A percentile compares a stretch with the other conserved stretches of the same genome.
Conservation (phyloP, 2,797 vertebrate species). For the Nothura maculosa region DNA sequence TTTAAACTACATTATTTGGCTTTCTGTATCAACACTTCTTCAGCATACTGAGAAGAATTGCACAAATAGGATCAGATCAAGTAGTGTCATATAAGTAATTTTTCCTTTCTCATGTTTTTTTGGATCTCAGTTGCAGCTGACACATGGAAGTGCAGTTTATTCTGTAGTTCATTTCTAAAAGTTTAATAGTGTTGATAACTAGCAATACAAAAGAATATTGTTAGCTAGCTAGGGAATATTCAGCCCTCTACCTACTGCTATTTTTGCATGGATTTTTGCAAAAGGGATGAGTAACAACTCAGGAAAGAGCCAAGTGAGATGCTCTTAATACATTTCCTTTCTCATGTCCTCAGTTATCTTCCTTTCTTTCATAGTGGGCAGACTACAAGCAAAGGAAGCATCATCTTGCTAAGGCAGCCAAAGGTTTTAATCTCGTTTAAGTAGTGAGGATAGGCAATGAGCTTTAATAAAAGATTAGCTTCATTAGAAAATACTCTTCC, state of each 20-base stretch:
- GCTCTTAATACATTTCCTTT: conserved; percentile 15
- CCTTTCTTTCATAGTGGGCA: neutral
- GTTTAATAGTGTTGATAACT: neutral
- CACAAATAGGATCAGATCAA: neutral
- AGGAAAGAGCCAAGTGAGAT: neutral
- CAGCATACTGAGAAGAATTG: neutral
- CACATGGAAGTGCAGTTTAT: neutral
- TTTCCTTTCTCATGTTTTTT: neutral
- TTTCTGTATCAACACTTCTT: neutral
- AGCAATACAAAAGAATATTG: neutral
- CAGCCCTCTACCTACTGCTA: conserved; percentile 50
- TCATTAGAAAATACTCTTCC: neutral
- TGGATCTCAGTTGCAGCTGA: neutral
- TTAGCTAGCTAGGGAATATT: conserved; percentile 15
- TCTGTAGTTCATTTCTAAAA: neutral
- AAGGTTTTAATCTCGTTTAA: neutral
- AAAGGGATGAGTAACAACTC: neutral
- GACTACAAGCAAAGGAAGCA: neutral
- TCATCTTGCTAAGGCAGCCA: neutral
- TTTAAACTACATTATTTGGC: neutral
- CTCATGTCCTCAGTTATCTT: neutral
- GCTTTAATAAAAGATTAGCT: neutral
- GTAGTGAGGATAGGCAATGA: neutral
- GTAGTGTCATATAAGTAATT: neutral
- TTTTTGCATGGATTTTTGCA: conserved; percentile 13